Percentiles rank a stretch among this genome's conserved stretches.
Conservation (phyloP, 2,797 vertebrate species). For the Urocyon cinereoargenteus region DNA sequence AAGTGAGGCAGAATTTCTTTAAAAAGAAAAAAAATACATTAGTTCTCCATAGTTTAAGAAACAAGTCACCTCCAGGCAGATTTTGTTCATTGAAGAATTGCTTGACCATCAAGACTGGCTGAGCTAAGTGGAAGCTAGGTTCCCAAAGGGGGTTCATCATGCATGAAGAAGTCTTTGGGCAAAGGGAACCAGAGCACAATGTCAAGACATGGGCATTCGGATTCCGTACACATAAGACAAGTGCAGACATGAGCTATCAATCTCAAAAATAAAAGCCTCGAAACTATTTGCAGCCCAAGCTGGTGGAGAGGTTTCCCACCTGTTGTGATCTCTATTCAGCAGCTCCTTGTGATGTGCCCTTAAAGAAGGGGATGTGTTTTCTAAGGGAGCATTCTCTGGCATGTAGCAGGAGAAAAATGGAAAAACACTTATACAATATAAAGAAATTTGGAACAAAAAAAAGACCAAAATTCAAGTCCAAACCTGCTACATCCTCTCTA, state of each 20-base stretch:
- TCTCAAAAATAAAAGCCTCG: not conserved
- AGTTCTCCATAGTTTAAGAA: not conserved
- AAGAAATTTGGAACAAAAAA: not conserved
- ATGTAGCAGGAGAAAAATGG: not conserved
- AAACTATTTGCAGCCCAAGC: not conserved
- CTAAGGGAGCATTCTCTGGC: not conserved
- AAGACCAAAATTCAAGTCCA: not conserved
- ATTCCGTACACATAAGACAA: not conserved
- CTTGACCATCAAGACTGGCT: not conserved
- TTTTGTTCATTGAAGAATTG: constrained; percentile 36
- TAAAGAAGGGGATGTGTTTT: not conserved
- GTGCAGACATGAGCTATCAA: not conserved
- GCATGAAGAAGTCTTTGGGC: not conserved
- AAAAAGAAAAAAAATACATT: not conserved
- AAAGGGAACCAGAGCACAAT: not conserved
- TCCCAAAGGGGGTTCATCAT: not conserved
- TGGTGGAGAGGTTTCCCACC: not conserved
- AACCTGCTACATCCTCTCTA: not conserved
- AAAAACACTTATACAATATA: not conserved
- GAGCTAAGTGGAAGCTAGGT: not conserved
- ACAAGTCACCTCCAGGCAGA: not conserved
- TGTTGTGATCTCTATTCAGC: not conserved
- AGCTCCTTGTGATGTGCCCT: not conserved
- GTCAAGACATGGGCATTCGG: not conserved
- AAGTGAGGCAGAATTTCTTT: not conserved